phyloP scores from a whole-genome alignment of 2,113 vertebrate genomes.

The Oriolus oriolus region DNA sequence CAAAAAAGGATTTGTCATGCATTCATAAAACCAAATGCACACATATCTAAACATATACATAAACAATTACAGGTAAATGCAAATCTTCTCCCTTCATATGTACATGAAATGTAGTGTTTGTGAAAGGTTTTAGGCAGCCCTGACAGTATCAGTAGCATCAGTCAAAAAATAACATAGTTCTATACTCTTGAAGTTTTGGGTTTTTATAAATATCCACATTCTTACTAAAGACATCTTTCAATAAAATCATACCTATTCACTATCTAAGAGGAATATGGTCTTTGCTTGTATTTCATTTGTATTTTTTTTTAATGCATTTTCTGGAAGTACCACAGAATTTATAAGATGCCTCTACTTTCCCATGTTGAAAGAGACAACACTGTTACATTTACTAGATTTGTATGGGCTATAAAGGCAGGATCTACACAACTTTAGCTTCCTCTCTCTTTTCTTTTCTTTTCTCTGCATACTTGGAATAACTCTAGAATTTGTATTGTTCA shows the following conservation, averaged over 20 bases:
- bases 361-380: neutral
- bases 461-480: neutral
- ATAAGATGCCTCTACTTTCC: neutral
- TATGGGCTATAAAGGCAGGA: neutral
- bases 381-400: neutral
- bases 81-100: neutral
- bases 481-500: neutral
- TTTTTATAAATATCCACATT: neutral
- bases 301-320: neutral
- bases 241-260: neutral
- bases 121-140: neutral
- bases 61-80: neutral
- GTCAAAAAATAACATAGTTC: neutral
- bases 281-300: neutral
- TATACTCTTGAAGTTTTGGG: neutral
- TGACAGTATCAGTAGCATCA: neutral
- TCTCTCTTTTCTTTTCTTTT: rapidly evolving
- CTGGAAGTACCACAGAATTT: neutral
- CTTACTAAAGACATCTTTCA: neutral
- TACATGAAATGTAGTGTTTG: neutral
- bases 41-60: neutral
- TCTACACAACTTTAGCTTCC: neutral
- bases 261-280: neutral
- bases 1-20: neutral
- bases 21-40: neutral